A percentile compares a stretch with the other conserved stretches of the same genome.
These are phyloP conservation scores for Sepioteuthis lessoniana DNA, from an alignment of 2,888 invertebrate species.

Conservation along the genomic window DNA sequence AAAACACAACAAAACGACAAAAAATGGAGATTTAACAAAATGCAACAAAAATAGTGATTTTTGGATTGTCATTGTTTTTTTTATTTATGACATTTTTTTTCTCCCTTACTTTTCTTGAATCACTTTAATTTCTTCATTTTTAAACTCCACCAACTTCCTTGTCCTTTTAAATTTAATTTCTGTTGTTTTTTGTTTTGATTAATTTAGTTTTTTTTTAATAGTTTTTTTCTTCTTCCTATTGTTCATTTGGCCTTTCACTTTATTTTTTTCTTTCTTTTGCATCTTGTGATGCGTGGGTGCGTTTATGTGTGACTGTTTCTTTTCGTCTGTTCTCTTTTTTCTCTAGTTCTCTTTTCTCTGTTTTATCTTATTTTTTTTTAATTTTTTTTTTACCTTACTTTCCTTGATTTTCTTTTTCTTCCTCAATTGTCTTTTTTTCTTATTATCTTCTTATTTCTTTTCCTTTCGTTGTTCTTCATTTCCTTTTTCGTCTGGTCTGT, in stretches of 20 bases:
- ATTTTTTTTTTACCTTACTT: not conserved
- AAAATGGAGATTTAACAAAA: too few relatives aligned
- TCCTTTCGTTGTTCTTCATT: not conserved
- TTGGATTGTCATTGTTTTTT: too few relatives aligned
- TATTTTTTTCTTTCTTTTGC: not conserved
- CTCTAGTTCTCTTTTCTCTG: not conserved
- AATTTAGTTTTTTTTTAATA: too few relatives aligned
- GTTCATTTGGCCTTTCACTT: not conserved
- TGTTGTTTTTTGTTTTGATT: too few relatives aligned
- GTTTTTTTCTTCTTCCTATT: not conserved
- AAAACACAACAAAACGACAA: too few relatives aligned
- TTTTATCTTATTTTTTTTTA: not conserved
- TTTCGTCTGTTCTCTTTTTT: not conserved
- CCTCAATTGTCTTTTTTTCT: not conserved
- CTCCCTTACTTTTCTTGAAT: fast-evolving
- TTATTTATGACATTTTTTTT: not conserved
- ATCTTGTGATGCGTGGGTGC: too few relatives aligned
- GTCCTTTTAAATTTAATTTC: too few relatives aligned
- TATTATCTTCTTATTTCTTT: not conserved
- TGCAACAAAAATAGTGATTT: too few relatives aligned
- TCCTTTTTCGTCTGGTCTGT: not conserved
- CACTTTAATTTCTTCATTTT: too few relatives aligned
- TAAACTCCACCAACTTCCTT: too few relatives aligned
- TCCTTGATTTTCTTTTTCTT: not conserved
- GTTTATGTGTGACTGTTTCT: too few relatives aligned